Conservation (phyloP, 2,797 vertebrate species). For the Hybognathus amarus region DNA sequence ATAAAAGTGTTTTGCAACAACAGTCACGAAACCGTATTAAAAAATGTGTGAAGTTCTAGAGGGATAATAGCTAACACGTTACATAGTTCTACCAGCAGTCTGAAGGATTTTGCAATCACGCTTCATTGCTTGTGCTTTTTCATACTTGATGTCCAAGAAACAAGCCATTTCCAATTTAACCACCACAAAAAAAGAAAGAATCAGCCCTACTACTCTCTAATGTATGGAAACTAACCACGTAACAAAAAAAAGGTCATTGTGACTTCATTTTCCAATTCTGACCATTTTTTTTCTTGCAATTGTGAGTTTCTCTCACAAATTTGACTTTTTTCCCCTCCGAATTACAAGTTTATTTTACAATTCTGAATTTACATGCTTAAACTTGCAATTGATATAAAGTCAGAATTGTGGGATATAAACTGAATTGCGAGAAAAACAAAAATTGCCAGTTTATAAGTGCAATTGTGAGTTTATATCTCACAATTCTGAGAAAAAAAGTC, state of each 20-base stretch:
- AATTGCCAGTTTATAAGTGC: neutral
- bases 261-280: neutral
- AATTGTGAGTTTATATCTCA: neutral
- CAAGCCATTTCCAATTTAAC: neutral
- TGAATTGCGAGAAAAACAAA: neutral
- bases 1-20: conserved; percentile 47
- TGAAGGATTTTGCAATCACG: neutral
- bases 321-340: no score
- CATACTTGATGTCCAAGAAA: neutral
- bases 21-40: conserved; percentile 29
- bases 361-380: neutral
- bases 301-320: neutral
- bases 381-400: neutral
- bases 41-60: conserved; percentile 15
- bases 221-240: neutral
- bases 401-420: neutral
- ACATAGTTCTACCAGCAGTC: neutral
- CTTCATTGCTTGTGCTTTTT: neutral
- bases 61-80: conserved; percentile 19
- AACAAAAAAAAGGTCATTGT: neutral
- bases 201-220: neutral
- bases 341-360: neutral
- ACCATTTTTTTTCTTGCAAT: neutral
- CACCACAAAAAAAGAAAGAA: neutral
- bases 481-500: neutral